Base-by-base conservation (phyloP, 2,888 invertebrate genomes). In the Mayetiola destructor region DNA sequence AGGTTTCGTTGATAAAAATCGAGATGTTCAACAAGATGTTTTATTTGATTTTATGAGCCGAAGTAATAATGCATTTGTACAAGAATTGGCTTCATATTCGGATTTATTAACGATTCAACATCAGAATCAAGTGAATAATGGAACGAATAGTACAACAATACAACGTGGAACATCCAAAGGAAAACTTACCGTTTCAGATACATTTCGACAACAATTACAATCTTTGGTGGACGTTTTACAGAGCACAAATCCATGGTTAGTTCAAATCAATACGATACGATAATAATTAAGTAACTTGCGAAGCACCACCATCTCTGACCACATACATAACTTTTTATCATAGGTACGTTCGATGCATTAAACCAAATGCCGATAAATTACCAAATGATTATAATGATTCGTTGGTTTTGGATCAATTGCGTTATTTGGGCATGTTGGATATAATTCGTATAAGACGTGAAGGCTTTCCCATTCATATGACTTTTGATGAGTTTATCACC, bases 1-100 rank as follows among this genome's bases (percentile, higher is more conserved):
- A 60, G 90, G 92, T 18, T 87, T 93, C 70, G 89, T 93, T 1
- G 91, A 92, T 67, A 93, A 93, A 73, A 93, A 93, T 70, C 76
- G 91, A 9, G 92, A 93, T 66, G 89, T 90, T 0, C 92, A 92
- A 67, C 92, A 93, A 68, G 92, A 92, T 66, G 89, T 91, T 1
- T 85, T 93, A 66, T 91, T 93, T 62, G 91, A 93, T 68, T 85
- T 88, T 62, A 81, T 93, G 76, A 85, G 87, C 48, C 76, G 88
- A 40, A 90, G 91, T 55, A 81, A 80, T 4, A 88, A 89, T 66
- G 81, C 82, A 37, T 90, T 91, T 66, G 85, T 92, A 1, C 82
- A 86, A 65, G 88, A 88, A 65, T 74, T 82, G 16, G 79, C 82
- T 1, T 79, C 79, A 16, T 81, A 79, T 69, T 84, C 85, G 81